Conservation (phyloP, 2,113 vertebrate genomes). For the human (Homo sapiens) region GRCh38 chr5:145174001-145174500, state of each 20-base stretch:
- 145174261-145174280: constrained; percentile 31
- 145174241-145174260: neutral
- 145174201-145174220: neutral
- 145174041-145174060: constrained; percentile 17
- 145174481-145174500: constrained; percentile 39
- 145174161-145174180: constrained; percentile 10
- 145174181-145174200: neutral
- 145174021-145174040: constrained; percentile 43
- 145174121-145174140: neutral
- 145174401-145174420: constrained; percentile 48
- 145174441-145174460: neutral
- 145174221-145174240: neutral
- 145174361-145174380: neutral
- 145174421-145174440: neutral
- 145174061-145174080: neutral
- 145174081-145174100: constrained; percentile 14
- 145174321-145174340: neutral
- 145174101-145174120: constrained; percentile 26
- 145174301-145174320: neutral
- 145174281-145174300: neutral
- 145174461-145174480: neutral
- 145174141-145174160: neutral
- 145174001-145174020: neutral
- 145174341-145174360: neutral
- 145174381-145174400: constrained; percentile 39